Evolutionary conservation across 2,113 vertebrate species (phyloP).

Genomic region (Empidonax alnorum): DNA sequence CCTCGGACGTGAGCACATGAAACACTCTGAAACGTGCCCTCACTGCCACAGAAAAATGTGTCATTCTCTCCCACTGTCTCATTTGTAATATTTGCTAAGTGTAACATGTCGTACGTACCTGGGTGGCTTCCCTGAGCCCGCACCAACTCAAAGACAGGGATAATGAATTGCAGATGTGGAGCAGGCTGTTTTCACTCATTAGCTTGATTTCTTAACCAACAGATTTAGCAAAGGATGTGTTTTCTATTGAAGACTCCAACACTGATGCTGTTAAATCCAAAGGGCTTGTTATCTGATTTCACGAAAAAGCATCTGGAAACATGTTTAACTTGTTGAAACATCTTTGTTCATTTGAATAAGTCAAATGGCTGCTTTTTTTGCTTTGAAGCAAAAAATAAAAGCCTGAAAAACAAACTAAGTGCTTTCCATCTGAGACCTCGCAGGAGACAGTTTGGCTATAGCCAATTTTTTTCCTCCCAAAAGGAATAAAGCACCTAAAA

Average conservation of each 20-base stretch:
- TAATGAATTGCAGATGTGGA: slow-evolving; percentile 64
- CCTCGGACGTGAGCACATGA: neutral
- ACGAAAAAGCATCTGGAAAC: slow-evolving; percentile 49
- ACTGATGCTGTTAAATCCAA: slow-evolving; percentile 16
- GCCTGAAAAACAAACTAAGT: neutral
- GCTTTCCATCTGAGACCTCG: slow-evolving; percentile 25
- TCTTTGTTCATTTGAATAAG: slow-evolving; percentile 50
- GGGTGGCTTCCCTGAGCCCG: slow-evolving; percentile 27
- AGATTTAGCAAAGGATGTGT: slow-evolving; percentile 50
- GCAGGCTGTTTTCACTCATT: slow-evolving; percentile 56
- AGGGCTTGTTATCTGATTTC: slow-evolving; percentile 50
- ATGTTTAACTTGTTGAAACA: slow-evolving; percentile 49
- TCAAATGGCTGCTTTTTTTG: neutral
- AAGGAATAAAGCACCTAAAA: neutral
- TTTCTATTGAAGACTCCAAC: slow-evolving; percentile 18
- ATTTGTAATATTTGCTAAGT: slow-evolving; percentile 11
- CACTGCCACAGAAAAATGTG: neutral
- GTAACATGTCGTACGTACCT: slow-evolving; percentile 37
- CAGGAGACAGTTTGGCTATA: neutral
- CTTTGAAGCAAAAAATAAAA: slow-evolving; percentile 22
- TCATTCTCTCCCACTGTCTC: neutral
- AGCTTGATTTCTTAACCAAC: slow-evolving; percentile 55
- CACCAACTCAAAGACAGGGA: slow-evolving; percentile 13
- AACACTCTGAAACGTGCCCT: neutral
- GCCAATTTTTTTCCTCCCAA: neutral